Percentiles rank a stretch among this genome's conserved stretches.
These are phyloP conservation scores for Ennomos quercinarius DNA, from an alignment of 2,888 invertebrate species.

Conservation along the genomic window DNA sequence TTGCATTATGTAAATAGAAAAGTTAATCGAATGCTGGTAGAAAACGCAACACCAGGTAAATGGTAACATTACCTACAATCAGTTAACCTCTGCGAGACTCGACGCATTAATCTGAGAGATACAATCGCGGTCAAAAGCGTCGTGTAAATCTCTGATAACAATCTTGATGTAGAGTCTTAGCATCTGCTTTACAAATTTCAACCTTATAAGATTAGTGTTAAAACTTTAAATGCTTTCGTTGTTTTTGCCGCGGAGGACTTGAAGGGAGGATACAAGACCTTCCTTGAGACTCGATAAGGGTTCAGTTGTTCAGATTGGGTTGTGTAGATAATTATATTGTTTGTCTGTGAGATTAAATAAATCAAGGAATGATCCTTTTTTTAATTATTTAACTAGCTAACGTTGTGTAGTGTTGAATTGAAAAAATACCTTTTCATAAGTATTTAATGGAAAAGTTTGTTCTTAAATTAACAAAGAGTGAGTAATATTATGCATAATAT, in stretches of 20 bases:
- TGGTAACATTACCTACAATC: conserved; percentile 63
- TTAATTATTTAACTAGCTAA: neutral
- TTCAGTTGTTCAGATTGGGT: conserved; percentile 50
- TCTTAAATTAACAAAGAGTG: too few relatives aligned
- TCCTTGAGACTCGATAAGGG: conserved; percentile 47
- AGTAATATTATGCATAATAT: too few relatives aligned
- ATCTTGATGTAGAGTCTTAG: conserved; percentile 70
- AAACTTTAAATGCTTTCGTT: conserved; percentile 12
- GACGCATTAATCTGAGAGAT: conserved; percentile 79
- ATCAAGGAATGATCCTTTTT: conserved; percentile 1
- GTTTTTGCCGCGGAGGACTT: conserved; percentile 27
- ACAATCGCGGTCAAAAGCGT: conserved; percentile 69
- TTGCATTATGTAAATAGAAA: neutral
- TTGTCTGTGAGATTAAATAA: conserved; percentile 35
- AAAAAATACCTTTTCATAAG: too few relatives aligned
- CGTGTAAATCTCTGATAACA: conserved; percentile 77
- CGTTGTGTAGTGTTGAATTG: too few relatives aligned
- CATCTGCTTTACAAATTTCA: conserved; percentile 26
- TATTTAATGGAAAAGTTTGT: too few relatives aligned
- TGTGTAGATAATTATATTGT: conserved; percentile 42
- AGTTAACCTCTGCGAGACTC: conserved; percentile 59
- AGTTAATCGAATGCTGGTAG: conserved; percentile 1
- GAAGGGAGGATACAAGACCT: conserved; percentile 35
- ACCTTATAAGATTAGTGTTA: conserved; percentile 21
- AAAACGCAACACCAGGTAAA: conserved; percentile 34